These are phyloP conservation scores for Cheumatopsyche charites DNA, from an alignment of 1,140 invertebrate genomes.

Conservation along the genomic window DNA sequence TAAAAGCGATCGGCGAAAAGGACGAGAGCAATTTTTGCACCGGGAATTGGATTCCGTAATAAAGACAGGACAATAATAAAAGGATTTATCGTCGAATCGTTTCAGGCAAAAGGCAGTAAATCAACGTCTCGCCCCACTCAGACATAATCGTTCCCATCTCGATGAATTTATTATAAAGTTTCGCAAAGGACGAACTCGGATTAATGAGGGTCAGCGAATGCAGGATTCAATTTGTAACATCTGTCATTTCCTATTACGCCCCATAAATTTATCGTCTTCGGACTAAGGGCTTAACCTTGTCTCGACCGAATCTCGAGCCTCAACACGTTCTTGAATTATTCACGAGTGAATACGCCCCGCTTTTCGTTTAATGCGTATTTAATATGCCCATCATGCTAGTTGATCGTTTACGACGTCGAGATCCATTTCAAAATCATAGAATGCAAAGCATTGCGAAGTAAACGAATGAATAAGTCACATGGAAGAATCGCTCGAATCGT, in stretches of 20 bases:
- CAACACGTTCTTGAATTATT: slow-evolving; percentile 6
- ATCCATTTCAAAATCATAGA: not conserved
- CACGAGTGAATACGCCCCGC: not conserved
- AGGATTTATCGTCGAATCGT: not conserved
- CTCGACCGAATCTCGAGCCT: not conserved
- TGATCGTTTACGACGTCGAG: not conserved
- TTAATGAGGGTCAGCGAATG: slow-evolving; percentile 23
- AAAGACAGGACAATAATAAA: too few relatives aligned
- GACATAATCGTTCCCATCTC: not conserved
- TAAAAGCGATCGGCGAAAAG: too few relatives aligned
- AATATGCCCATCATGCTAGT: not conserved
- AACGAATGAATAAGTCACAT: too few relatives aligned
- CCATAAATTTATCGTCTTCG: slow-evolving; percentile 26
- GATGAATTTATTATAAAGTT: slow-evolving; percentile 24
- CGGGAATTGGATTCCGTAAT: too few relatives aligned
- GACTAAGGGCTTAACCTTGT: not conserved
- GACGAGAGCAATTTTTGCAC: too few relatives aligned
- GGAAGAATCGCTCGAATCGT: too few relatives aligned
- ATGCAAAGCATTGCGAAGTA: too few relatives aligned
- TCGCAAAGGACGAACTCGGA: not conserved
- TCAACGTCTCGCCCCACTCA: not conserved
- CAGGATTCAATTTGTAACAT: slow-evolving; percentile 31
- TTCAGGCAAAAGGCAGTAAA: slow-evolving; percentile 8
- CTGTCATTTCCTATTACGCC: slow-evolving; percentile 31
- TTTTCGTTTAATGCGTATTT: not conserved